Evolutionary conservation across 2,797 vertebrate genomes (phyloP).

Genomic region (Centroberyx gerrardi): DNA sequence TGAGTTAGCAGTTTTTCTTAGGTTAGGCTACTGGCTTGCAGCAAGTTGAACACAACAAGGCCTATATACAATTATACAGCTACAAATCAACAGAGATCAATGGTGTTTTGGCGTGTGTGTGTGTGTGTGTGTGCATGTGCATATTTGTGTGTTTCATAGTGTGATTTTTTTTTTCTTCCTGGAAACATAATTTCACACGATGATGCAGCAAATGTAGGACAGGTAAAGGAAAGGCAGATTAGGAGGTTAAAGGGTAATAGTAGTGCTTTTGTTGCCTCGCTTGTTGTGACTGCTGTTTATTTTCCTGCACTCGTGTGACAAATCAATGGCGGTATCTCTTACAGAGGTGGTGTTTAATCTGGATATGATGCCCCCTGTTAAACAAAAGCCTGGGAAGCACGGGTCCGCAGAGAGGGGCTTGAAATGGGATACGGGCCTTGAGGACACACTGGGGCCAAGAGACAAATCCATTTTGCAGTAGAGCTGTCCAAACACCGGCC

Average conservation of each 20-base stretch:
- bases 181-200: neutral
- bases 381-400: constrained; percentile 64
- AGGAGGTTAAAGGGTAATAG: constrained; percentile 2
- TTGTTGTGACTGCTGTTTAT: constrained; percentile 37
- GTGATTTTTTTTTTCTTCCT: neutral
- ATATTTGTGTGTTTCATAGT: neutral
- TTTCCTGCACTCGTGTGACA: constrained; percentile 47
- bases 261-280: neutral
- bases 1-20: constrained; percentile 75
- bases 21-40: constrained; percentile 44
- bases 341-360: constrained; percentile 80
- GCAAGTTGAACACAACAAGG: constrained; percentile 61
- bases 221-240: neutral
- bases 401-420: constrained; percentile 54
- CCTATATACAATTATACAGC: constrained; percentile 38
- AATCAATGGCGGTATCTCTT: constrained; percentile 77
- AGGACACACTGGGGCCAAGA: constrained; percentile 59
- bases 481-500: constrained; percentile 59
- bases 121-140: neutral
- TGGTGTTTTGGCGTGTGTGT: constrained; percentile 2
- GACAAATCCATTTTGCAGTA: constrained; percentile 70
- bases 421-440: constrained; percentile 74
- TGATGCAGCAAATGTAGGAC: neutral
- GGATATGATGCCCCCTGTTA: constrained; percentile 60
- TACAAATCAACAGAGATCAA: constrained; percentile 47